phyloP scores from a whole-genome alignment of 2,113 vertebrate species.

The Motacilla alba region DNA sequence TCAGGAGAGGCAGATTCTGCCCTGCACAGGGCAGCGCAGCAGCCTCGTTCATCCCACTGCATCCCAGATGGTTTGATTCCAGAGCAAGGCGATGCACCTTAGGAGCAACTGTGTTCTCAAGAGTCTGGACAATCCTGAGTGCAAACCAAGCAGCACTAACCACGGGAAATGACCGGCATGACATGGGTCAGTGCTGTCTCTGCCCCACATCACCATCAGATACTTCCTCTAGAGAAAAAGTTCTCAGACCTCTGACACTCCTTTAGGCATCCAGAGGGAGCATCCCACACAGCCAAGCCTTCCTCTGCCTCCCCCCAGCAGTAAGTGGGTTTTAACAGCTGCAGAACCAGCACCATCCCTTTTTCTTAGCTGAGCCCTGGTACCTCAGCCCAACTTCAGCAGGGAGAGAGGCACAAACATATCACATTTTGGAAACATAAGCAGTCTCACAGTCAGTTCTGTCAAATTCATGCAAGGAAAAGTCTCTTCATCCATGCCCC shows the following conservation, averaged over 20 bases:
- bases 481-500: neutral
- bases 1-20: neutral
- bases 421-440: neutral
- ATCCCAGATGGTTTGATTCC: no score
- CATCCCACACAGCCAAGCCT: fast-evolving
- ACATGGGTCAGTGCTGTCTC: fast-evolving
- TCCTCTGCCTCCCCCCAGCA: neutral
- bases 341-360: neutral
- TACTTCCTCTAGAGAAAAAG: neutral
- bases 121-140: fast-evolving
- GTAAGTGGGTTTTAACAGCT: neutral
- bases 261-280: neutral
- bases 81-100: neutral
- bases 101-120: neutral
- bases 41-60: fast-evolving
- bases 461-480: neutral
- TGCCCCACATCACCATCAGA: neutral
- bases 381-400: neutral
- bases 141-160: neutral
- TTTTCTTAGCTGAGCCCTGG: neutral
- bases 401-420: neutral
- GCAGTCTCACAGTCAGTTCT: neutral
- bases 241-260: neutral
- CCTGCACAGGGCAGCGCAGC: neutral
- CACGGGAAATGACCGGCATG: fast-evolving